Percentiles rank a stretch among this genome's conserved stretches.
These are phyloP conservation scores for Rhadina sibilatrix DNA, from an alignment of 2,113 vertebrate species.

Conservation along the genomic window DNA sequence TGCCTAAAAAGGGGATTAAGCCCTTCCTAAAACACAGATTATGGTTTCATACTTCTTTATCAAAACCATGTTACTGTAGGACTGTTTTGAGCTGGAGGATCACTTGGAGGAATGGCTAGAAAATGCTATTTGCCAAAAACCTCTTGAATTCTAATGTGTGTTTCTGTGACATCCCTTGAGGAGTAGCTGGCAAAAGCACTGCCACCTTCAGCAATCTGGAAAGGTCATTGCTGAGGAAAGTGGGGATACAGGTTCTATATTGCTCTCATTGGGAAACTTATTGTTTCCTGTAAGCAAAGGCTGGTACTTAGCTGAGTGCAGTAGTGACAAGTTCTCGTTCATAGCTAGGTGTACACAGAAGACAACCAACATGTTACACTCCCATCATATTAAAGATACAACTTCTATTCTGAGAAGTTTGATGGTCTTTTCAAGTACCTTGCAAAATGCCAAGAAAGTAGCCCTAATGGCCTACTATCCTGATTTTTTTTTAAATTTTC, in stretches of 20 bases:
- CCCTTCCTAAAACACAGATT: background rate
- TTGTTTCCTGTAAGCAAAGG: background rate
- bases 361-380: background rate
- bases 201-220: background rate
- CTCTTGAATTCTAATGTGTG: background rate
- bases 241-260: background rate
- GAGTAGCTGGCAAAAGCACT: background rate
- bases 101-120: background rate
- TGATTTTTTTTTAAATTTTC: background rate
- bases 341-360: background rate
- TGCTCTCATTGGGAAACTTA: background rate
- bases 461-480: background rate
- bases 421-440: background rate
- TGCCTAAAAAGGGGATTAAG: background rate
- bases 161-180: background rate
- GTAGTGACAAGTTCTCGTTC: background rate
- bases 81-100: background rate
- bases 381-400: background rate
- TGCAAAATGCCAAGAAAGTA: background rate
- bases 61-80: background rate
- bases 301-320: background rate
- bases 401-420: background rate
- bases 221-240: background rate
- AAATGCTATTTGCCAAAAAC: background rate
- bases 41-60: background rate